Conservation (phyloP, 64 coral and sea anemone species). For the Montipora sp. region DNA sequence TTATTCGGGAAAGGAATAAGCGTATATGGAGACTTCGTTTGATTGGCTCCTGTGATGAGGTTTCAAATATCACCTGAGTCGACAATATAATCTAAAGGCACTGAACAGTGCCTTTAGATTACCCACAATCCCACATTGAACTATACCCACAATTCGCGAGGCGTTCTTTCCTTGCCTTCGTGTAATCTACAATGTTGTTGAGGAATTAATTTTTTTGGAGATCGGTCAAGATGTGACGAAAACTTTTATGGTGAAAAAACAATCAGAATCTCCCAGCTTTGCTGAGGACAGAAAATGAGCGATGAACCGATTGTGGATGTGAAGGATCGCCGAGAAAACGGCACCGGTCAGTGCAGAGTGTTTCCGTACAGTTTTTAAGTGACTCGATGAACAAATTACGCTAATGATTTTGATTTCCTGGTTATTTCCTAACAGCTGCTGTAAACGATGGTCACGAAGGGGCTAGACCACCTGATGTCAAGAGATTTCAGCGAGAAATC, state of each 20-base stretch:
- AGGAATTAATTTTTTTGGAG: slow-evolving; percentile 13
- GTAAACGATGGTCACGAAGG: slow-evolving; percentile 2
- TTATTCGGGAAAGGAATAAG: too few species aligned
- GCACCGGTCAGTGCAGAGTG: not conserved
- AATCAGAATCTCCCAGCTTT: slow-evolving; percentile 36
- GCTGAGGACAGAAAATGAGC: slow-evolving; percentile 54
- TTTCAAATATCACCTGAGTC: too few species aligned
- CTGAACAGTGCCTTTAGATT: too few species aligned
- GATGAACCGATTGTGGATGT: not conserved
- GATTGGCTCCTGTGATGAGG: too few species aligned
- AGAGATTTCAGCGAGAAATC: slow-evolving; percentile 48
- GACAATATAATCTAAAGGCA: too few species aligned
- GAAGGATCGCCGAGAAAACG: not conserved
- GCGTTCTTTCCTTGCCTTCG: not conserved
- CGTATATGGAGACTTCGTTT: too few species aligned
- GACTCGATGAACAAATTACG: not conserved
- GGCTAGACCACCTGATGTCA: slow-evolving; percentile 42
- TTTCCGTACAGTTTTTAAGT: not conserved
- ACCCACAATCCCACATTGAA: too few species aligned
- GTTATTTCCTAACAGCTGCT: slow-evolving; percentile 15
- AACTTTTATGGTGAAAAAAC: not conserved
- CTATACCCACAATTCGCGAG: not conserved
- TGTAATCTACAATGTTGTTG: not conserved
- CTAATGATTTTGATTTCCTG: not conserved
- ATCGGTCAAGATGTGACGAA: slow-evolving; percentile 18